These are phyloP conservation scores for Blastomussa wellsi DNA, from an alignment of 92 coral and sea anemone genomes.

Conservation along the genomic window DNA sequence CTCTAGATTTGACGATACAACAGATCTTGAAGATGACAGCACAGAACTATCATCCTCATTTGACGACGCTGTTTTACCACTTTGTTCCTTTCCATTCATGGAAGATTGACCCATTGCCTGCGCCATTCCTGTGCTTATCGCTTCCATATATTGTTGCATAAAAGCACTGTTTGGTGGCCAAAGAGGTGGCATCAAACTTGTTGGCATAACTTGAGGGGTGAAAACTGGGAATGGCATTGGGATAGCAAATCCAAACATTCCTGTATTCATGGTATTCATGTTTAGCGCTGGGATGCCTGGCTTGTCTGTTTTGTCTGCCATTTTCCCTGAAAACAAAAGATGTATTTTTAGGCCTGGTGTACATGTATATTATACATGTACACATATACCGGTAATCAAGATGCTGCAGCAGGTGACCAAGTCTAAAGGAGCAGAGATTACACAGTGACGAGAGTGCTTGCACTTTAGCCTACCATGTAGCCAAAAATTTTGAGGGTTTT, in stretches of 20 bases:
- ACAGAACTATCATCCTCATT: neutral
- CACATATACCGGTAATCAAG: no score
- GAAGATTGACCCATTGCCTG: conserved; percentile 9
- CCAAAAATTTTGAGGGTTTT: no score
- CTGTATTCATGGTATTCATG: conserved; percentile 36
- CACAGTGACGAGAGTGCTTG: no score
- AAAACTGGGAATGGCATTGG: conserved; percentile 64
- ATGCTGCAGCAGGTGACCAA: no score
- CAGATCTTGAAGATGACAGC: neutral
- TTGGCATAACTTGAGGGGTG: conserved; percentile 62
- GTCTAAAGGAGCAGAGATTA: no score
- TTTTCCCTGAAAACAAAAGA: neutral
- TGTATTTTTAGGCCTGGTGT: neutral
- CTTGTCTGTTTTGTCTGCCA: conserved; percentile 39
- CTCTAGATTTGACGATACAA: neutral
- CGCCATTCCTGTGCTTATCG: conserved; percentile 18
- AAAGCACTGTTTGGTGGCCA: conserved; percentile 47
- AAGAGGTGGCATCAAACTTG: conserved; percentile 56
- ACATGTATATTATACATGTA: no score
- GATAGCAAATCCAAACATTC: conserved; percentile 50
- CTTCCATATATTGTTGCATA: conserved; percentile 56
- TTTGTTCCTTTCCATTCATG: conserved; percentile 9
- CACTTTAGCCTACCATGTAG: no score
- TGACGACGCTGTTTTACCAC: neutral
- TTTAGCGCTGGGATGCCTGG: conserved; percentile 18